Percentiles rank a stretch among this genome's conserved stretches.
Evolutionary conservation across 2,888 invertebrate genomes (phyloP).

Genomic region (Cremastinae sp.): DNA sequence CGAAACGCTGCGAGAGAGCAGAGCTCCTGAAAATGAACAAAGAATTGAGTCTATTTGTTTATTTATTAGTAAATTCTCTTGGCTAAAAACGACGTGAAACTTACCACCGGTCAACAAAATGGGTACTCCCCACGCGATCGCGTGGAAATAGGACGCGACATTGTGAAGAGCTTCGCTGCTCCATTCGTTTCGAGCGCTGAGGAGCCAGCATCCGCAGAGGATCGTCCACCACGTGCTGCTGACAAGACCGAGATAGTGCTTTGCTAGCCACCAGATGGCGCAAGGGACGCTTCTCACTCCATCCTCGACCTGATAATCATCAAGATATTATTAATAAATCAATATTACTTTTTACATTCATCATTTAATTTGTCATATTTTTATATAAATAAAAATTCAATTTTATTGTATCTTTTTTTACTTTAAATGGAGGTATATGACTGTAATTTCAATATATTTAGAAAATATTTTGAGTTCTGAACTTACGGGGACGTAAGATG

Average conservation of each 20-base stretch:
- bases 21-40: conserved; percentile 79
- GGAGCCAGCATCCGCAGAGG: conserved; percentile 93
- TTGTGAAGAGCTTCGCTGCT: conserved; percentile 94
- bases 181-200: conserved; percentile 96
- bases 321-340: neutral
- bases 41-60: neutral
- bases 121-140: conserved; percentile 93
- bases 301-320: conserved; percentile 68
- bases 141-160: conserved; percentile 92
- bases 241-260: conserved; percentile 90
- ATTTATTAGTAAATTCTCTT: neutral
- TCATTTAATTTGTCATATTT: neutral
- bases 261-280: conserved; percentile 87
- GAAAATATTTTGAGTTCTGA: too few species aligned
- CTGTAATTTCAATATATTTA: neutral
- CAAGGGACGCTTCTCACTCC: conserved; percentile 84
- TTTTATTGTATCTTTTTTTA: too few species aligned
- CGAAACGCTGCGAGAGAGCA: conserved; percentile 89
- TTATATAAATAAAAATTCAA: neutral
- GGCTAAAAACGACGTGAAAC: too few species aligned
- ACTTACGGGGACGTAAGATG: conserved; percentile 78
- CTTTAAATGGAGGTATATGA: neutral
- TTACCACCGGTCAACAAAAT: conserved; percentile 90
- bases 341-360: too few species aligned
- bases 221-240: conserved; percentile 94